These are phyloP conservation scores for Crambe crambe DNA, from an alignment of 37 sponge, comb jelly and placozoan species.

Conservation along the genomic window DNA sequence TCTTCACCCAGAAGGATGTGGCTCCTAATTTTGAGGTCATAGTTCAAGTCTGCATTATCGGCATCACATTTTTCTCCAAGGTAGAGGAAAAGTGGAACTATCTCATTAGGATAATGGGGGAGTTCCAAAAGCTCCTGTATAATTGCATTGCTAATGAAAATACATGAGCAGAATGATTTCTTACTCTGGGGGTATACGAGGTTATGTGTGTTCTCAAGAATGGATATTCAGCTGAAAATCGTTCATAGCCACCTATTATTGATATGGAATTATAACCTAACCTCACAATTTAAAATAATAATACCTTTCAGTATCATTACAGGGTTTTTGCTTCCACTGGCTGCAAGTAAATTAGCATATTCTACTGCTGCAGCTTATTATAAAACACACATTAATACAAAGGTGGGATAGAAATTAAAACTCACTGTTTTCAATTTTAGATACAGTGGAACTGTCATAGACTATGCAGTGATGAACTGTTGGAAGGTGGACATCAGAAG, in stretches of 20 bases:
- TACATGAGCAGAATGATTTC: not conserved
- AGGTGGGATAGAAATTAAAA: not conserved
- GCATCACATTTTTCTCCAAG: slow-evolving; percentile 84
- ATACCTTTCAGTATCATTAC: slow-evolving; percentile 88
- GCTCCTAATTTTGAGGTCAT: slow-evolving; percentile 77
- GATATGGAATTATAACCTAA: not conserved
- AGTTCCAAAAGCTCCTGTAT: slow-evolving; percentile 82
- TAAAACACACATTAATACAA: not conserved
- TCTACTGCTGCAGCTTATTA: slow-evolving; percentile 76
- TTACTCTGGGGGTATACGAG: slow-evolving; percentile 81
- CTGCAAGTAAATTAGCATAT: slow-evolving; percentile 69
- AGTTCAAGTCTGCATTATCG: slow-evolving; percentile 67
- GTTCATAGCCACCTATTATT: slow-evolving; percentile 87
- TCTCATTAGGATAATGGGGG: slow-evolving; percentile 82
- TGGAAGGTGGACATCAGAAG: slow-evolving; percentile 70
- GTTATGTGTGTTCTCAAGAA: slow-evolving; percentile 89
- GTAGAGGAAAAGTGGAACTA: slow-evolving; percentile 88
- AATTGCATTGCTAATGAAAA: not conserved
- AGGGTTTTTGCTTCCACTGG: slow-evolving; percentile 68
- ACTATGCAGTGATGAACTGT: slow-evolving; percentile 76
- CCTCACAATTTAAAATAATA: not conserved
- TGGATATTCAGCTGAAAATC: slow-evolving; percentile 94
- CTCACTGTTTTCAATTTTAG: slow-evolving; percentile 81
- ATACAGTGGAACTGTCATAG: slow-evolving; percentile 90
- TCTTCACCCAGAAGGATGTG: slow-evolving; percentile 50